A percentile compares a stretch with the other conserved stretches of the same genome.
phyloP scores from a whole-genome alignment of 2,888 invertebrate species.

The Priocnemis perturbator region DNA sequence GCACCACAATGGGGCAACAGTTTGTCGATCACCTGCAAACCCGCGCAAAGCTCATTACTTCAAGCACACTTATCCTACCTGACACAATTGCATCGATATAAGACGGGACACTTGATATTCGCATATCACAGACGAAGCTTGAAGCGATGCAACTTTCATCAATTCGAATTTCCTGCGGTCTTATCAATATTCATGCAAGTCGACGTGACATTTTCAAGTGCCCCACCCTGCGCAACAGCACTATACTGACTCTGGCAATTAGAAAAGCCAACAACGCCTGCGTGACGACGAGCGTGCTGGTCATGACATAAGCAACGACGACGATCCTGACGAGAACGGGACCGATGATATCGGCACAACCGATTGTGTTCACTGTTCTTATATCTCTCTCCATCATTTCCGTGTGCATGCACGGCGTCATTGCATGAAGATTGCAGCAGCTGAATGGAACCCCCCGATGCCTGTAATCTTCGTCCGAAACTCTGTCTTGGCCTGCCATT shows the following conservation, averaged over 20 bases:
- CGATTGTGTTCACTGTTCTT: constrained; percentile 61
- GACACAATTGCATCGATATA: too few species aligned
- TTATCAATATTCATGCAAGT: too few species aligned
- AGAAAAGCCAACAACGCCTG: constrained; percentile 60
- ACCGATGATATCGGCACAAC: constrained; percentile 61
- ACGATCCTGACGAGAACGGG: constrained; percentile 60
- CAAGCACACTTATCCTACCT: too few species aligned
- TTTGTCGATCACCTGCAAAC: constrained; percentile 10
- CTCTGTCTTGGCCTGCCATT: constrained; percentile 45
- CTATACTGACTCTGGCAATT: constrained; percentile 52
- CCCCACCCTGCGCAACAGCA: too few species aligned
- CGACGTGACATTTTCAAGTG: too few species aligned
- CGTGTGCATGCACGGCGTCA: constrained; percentile 59
- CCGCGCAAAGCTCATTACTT: too few species aligned
- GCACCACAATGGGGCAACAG: neutral
- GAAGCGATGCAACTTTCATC: too few species aligned
- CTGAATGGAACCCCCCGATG: constrained; percentile 65
- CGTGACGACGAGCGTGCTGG: constrained; percentile 57
- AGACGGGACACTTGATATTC: too few species aligned
- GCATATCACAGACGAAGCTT: too few species aligned
- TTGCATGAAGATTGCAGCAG: constrained; percentile 60
- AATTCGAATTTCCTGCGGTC: too few species aligned
- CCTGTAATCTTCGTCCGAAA: constrained; percentile 56
- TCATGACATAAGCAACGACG: constrained; percentile 65
- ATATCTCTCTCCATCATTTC: constrained; percentile 53